Evolutionary conservation across 1,140 invertebrate species (phyloP), one percentile per base, ranked within the genome.

Genomic region (Agraylea sexmaculata): DNA sequence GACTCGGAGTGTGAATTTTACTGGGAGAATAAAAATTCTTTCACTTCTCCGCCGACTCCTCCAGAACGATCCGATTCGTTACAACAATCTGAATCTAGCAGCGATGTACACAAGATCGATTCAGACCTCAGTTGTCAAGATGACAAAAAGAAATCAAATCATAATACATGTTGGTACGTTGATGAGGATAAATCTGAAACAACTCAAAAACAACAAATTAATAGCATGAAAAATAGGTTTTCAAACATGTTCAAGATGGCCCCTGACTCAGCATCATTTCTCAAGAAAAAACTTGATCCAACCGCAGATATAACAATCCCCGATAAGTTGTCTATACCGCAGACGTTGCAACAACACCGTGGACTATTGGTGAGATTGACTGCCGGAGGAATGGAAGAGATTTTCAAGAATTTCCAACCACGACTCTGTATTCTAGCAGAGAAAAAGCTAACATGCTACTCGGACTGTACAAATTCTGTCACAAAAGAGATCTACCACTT

Each of bases 231-330:
- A 7, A 32, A 34, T 4, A 39, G 17, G 15, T 34, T 45, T 35
- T 45, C 43, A 7, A 45, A 16, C 21, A 45, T 45, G 22, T 34
- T 33, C n/a, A 45, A 40, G 29, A 45, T 34, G 2, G 37, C 40
- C 13, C 43, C 43, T 8, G 34, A 21, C 4, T 5, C 34, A 5
- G 36, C 43, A 27, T 33, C 30, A 3, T 33, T 13, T 8, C 11
- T 43, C 8, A 45, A 40, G 16, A 39, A 27, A 15, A 34, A 33
- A 19, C 29, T 45, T 18, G 33, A 42, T 15, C 23, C 18, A 19
- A 27, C 32, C 19, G 6, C 16, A 16, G 29, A 19, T 2, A 33
- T 22, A 1, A 13, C 15, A 17, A 42, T 42, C 16, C 40, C 40
- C 4, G 31, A 30, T 27, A 29, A 20, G 10, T 23, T 42, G 5